Evolutionary conservation across 2,888 invertebrate genomes (phyloP), one percentile per base, ranked within the genome.

Genomic region (Osmoderma eremita): DNA sequence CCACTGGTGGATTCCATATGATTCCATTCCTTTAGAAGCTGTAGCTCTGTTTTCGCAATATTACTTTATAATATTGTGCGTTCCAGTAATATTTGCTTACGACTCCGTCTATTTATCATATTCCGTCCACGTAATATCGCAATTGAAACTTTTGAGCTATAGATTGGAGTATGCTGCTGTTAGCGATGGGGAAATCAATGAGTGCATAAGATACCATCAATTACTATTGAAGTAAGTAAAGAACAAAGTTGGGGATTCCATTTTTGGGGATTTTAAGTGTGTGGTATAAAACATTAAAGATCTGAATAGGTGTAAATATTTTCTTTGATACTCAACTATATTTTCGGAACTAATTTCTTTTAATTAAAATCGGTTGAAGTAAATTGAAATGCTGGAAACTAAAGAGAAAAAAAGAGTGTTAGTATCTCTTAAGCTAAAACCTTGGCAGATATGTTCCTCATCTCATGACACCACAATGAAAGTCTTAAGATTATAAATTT

Each of bases 81-180:
- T 49, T 4, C 49, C 49, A 10, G 42, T 42, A 10, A 36, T 58
- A 5, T 49, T 50, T 24, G 65, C 49, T 1, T 65, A 58, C 8
- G 65, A 65, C 41, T 58, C 49, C 13, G 12, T 56, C n/a, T 65
- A 65, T 17, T 12, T 65, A 10, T 65, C 65, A 6, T 56, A 39
- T 39, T 58, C 56, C 42, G 38, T 39, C 10, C 65, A 65, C 15
- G 18, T 65, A n/a, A 24, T 65, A 6, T 18, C 45, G 13, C 65
- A 65, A 49, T 39, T 65, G n/a, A 36, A 49, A n/a, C 20, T 65
- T 8, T 50, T 65, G 38, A 49, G 39, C n/a, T 22, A 50, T 22
- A 48, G 17, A 58, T 39, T 65, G 13, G 39, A 24, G 8, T 15
- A 41, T 39, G 20, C 30, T 17, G 38, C 42, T 30, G 3, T 22